Base-by-base conservation (phyloP, 1,140 invertebrate species). In the Coboldia fuscipes region DNA sequence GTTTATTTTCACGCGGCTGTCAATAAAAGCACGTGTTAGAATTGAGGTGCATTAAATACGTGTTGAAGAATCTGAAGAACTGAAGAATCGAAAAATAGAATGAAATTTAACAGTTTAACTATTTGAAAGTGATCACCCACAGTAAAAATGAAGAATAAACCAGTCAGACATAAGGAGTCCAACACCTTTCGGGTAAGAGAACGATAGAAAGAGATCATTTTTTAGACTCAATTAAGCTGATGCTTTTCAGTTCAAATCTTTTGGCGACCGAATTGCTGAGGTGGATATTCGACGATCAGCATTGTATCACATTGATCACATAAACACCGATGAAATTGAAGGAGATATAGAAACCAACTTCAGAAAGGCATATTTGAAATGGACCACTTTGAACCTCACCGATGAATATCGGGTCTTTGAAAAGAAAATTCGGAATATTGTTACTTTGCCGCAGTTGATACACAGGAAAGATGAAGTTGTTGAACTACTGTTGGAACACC, bases 381-480 rank as follows among this genome's bases (percentile, higher is more conserved):
- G 85, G 85, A 70, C 68, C 45, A 71, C 73, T 23, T 60, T 89
- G 15, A 88, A 92, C 57, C 66, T 81, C 34, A 81, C 83, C 2
- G 68, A 83, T 43, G 73, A 76, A 46, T 94, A 76, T 58, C 65
- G 66, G 30, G 58, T 64, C 15, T 82, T 92, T 40, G 68, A 67
- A 43, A 71, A 69, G 43, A 66, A 78, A 49, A 66, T 86, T 8
- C 57, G 60, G 36, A 64, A 74, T 41, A 67, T 83, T 19, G 57
- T 81, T 17, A 85, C 75, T 12, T 62, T 90, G 36, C 67, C 78
- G 15, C 79, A 89, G 50, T 50, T 93, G 17, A 45, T 90, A 30
- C 65, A 78, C 40, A 64, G 73, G 39, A 82, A 86, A 52, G 68
- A 86, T 39, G 60, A 70, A 48, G 68, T 90, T 13, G 54, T 86